A percentile compares a stretch with the other conserved stretches of the same genome.
Conservation (phyloP, 2,888 invertebrate genomes). For the Netelia virgata region DNA sequence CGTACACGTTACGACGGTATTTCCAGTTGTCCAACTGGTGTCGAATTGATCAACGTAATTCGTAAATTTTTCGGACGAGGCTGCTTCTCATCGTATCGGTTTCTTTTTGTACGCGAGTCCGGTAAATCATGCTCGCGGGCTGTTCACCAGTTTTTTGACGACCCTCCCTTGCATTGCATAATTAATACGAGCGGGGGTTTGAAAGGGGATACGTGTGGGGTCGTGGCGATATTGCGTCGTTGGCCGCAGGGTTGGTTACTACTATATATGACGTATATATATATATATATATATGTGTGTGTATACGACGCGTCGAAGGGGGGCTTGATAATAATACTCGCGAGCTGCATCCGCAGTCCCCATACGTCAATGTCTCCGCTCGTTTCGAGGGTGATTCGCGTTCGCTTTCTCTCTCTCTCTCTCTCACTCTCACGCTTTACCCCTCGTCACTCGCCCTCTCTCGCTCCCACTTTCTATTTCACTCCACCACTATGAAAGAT, state of each 20-base stretch:
- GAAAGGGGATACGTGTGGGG: constrained; percentile 27
- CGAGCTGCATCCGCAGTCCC: constrained; percentile 65
- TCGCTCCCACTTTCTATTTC: constrained; percentile 28
- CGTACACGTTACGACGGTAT: too few relatives aligned
- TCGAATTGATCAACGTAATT: background rate
- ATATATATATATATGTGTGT: background rate
- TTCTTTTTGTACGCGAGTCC: constrained; percentile 19
- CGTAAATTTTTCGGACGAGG: constrained; percentile 3
- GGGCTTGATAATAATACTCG: constrained; percentile 59
- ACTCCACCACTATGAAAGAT: background rate
- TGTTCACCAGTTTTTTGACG: constrained; percentile 51
- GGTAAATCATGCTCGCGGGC: constrained; percentile 68
- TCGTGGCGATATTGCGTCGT: constrained; percentile 48
- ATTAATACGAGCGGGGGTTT: constrained; percentile 73
- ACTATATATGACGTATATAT: constrained; percentile 26
- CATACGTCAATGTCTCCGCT: constrained; percentile 70
- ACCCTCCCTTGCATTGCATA: constrained; percentile 75
- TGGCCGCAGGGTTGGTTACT: constrained; percentile 49
- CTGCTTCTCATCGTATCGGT: constrained; percentile 26
- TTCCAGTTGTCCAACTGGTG: too few relatives aligned
- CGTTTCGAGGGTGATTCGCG: constrained; percentile 56
- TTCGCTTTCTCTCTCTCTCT: background rate
- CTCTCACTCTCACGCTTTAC: background rate
- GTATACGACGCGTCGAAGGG: constrained; percentile 49
- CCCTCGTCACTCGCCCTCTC: constrained; percentile 15